Percentiles rank a stretch among this genome's conserved stretches.
Evolutionary conservation across 1,140 invertebrate species (phyloP).

Genomic region (Euura lappo): DNA sequence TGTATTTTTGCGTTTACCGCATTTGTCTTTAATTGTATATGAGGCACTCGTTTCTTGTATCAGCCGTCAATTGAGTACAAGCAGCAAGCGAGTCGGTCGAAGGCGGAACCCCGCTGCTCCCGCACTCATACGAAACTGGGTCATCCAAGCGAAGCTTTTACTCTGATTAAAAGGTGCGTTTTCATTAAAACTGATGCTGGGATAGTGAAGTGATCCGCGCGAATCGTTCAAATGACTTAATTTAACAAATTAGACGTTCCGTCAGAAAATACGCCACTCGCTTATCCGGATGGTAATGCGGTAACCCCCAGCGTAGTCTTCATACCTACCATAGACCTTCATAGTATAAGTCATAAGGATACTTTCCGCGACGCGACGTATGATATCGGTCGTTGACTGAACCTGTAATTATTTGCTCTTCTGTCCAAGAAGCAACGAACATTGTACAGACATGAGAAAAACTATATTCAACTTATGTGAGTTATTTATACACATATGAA

Average conservation of each 20-base stretch:
- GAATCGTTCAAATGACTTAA: neutral
- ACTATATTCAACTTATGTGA: too few relatives aligned
- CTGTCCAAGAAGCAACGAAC: too few relatives aligned
- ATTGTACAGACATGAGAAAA: too few relatives aligned
- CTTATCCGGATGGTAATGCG: neutral
- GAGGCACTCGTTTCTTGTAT: neutral
- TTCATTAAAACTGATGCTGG: neutral
- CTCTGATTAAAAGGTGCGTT: slow-evolving; percentile 7
- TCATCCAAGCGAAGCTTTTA: neutral
- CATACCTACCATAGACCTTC: too few relatives aligned
- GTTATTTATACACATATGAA: too few relatives aligned
- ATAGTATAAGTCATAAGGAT: too few relatives aligned
- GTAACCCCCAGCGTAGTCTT: too few relatives aligned
- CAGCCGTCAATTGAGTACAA: neutral
- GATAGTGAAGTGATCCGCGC: neutral
- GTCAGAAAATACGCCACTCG: neutral
- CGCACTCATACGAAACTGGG: neutral
- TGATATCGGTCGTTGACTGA: too few relatives aligned
- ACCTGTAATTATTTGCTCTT: too few relatives aligned
- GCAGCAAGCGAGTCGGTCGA: neutral
- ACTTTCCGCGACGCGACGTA: too few relatives aligned
- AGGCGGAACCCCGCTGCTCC: neutral
- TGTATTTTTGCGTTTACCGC: neutral
- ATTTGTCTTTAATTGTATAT: neutral
- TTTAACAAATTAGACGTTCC: neutral